Percentiles rank a stretch among this genome's conserved stretches.
phyloP scores from a whole-genome alignment of 1,140 invertebrate species.

The Steinernema khuongi region DNA sequence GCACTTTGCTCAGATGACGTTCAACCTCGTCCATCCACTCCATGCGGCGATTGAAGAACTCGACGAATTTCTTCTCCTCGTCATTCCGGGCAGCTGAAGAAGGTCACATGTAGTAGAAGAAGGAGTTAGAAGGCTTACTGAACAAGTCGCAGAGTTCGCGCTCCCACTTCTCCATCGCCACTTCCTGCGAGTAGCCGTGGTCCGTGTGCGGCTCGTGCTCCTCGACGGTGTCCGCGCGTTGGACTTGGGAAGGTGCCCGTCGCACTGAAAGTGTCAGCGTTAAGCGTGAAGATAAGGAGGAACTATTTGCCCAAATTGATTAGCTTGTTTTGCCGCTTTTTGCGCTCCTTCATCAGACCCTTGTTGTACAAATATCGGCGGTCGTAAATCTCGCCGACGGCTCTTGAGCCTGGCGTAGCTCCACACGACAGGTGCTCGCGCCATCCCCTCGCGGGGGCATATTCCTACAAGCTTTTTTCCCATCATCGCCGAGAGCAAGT shows the following conservation, averaged over 20 bases:
- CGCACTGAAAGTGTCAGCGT: constrained; percentile 5
- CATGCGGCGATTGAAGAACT: constrained; percentile 7
- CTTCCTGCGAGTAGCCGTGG: not conserved
- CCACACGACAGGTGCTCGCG: not conserved
- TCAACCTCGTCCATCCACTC: constrained; percentile 9
- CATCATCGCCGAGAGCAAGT: constrained; percentile 13
- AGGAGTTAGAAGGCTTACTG: not conserved
- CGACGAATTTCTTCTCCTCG: constrained; percentile 2
- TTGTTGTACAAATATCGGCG: constrained; percentile 11
- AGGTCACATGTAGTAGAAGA: not conserved
- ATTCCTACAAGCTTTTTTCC: constrained; percentile 10
- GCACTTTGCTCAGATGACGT: not conserved
- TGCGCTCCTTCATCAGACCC: not conserved
- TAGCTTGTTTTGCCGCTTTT: too few relatives aligned
- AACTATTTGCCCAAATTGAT: too few relatives aligned
- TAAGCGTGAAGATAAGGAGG: too few relatives aligned
- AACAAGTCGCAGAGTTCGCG: not conserved
- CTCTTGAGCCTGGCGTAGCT: not conserved
- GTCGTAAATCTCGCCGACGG: not conserved
- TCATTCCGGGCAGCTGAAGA: not conserved
- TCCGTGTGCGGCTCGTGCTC: not conserved
- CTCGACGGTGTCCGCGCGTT: not conserved
- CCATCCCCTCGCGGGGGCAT: not conserved
- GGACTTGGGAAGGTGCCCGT: not conserved
- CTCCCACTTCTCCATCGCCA: not conserved